phyloP scores from a whole-genome alignment of 2,888 invertebrate genomes.

The Antitype chi region DNA sequence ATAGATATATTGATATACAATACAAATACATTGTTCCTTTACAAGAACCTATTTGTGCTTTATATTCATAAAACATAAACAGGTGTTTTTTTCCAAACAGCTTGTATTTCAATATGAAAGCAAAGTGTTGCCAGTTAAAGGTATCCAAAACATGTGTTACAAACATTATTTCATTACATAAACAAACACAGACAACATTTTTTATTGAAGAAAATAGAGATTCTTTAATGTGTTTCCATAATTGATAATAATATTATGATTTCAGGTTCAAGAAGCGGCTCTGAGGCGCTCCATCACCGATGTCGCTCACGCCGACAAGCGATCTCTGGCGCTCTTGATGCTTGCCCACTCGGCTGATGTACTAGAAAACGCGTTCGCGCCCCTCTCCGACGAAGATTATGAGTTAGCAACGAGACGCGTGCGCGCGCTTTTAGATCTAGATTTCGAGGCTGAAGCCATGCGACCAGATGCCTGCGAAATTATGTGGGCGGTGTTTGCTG shows the following conservation, averaged over 20 bases:
- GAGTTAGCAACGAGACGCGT: conserved; percentile 99
- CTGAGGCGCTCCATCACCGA: conserved; percentile 99
- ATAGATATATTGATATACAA: neutral
- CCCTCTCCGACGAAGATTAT: conserved; percentile 99
- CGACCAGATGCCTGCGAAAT: conserved; percentile 98
- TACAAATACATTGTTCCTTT: conserved; percentile 8
- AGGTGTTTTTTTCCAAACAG: conserved; percentile 49
- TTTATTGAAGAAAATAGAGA: neutral
- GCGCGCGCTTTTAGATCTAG: conserved; percentile 98
- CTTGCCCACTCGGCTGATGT: conserved; percentile 99
- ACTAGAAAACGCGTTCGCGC: conserved; percentile 99
- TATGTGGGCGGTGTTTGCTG: conserved; percentile 99
- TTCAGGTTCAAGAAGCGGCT: conserved; percentile 98
- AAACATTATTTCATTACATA: conserved; percentile 28
- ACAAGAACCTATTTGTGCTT: conserved; percentile 15
- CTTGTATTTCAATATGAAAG: conserved; percentile 21
- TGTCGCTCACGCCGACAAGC: conserved; percentile 98
- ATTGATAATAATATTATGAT: conserved; percentile 10
- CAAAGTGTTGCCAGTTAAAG: conserved; percentile 20
- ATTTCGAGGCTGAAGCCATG: conserved; percentile 98
- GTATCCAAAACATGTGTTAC: conserved; percentile 44
- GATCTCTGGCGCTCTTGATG: conserved; percentile 97
- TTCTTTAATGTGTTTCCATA: neutral
- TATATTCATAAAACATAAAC: conserved; percentile 42
- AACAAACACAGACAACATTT: conserved; percentile 20